phyloP scores from a whole-genome alignment of 2,888 invertebrate genomes.

The Teinopalpus imperialis region DNA sequence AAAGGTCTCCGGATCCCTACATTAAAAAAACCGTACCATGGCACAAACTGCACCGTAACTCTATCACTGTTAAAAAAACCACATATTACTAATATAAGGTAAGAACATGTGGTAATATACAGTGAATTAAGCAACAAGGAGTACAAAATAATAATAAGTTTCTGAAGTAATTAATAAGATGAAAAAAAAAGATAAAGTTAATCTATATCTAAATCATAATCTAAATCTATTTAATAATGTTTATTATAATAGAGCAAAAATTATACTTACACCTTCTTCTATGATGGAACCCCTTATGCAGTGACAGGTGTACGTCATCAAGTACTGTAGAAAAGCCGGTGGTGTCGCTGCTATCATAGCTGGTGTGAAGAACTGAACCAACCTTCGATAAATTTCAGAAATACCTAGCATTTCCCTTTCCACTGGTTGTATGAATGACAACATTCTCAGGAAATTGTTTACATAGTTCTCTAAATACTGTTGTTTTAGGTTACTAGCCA shows the following conservation, averaged over 20 bases:
- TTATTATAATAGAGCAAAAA: constrained; percentile 14
- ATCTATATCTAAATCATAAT: no score
- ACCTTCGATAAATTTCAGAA: constrained; percentile 68
- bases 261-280: constrained; percentile 68
- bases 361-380: constrained; percentile 71
- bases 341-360: constrained; percentile 66
- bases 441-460: constrained; percentile 67
- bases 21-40: no score
- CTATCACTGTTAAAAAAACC: no score
- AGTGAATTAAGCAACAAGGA: no score
- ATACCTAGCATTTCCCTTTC: constrained; percentile 72
- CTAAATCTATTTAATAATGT: no score
- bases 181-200: no score
- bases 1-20: no score
- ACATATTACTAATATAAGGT: no score
- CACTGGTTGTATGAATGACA: constrained; percentile 66
- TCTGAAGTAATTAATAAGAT: no score
- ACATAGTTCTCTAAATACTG: constrained; percentile 74
- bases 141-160: no score
- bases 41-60: no score
- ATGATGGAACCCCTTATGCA: constrained; percentile 68
- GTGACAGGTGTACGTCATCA: constrained; percentile 68
- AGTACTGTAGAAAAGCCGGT: constrained; percentile 63
- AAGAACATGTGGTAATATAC: no score
- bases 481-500: constrained; percentile 59